Evolutionary conservation across 2,888 invertebrate genomes (phyloP).

Genomic region (Yponomeuta plumbellus): DNA sequence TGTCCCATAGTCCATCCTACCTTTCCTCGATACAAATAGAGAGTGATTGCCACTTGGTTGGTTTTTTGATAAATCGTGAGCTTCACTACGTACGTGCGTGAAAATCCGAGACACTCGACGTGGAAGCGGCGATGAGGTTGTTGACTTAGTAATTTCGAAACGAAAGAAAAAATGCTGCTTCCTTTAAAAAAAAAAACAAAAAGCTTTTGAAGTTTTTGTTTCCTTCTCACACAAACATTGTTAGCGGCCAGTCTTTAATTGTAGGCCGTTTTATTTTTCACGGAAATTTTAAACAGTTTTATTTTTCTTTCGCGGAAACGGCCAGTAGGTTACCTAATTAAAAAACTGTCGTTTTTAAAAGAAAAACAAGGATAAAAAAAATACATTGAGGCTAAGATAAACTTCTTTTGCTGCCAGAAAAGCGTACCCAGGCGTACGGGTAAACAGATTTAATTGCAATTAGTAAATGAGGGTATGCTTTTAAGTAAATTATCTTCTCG

Average conservation of each 20-base stretch:
- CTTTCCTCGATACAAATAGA: constrained; percentile 34
- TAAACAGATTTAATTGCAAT: constrained; percentile 22
- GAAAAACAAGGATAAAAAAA: background rate
- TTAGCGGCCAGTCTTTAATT: too few relatives aligned
- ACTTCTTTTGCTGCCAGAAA: background rate
- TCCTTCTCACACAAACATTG: background rate
- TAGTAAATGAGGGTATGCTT: constrained; percentile 18
- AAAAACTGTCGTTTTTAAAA: background rate
- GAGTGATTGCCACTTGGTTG: constrained; percentile 37
- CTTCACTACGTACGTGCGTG: constrained; percentile 14
- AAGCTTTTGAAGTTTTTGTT: background rate
- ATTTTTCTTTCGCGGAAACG: too few relatives aligned
- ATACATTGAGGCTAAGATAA: background rate
- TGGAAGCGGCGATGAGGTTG: constrained; percentile 46
- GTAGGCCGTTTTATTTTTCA: too few relatives aligned
- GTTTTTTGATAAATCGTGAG: constrained; percentile 30
- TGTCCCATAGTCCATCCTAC: background rate
- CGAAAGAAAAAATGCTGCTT: constrained; percentile 5
- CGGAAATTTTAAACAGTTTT: too few relatives aligned
- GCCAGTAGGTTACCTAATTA: too few relatives aligned
- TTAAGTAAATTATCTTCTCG: constrained; percentile 18
- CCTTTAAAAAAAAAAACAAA: background rate
- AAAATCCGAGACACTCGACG: constrained; percentile 1
- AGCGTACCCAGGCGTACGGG: constrained; percentile 2
- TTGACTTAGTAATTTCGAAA: constrained; percentile 42